A percentile compares a stretch with the other conserved stretches of the same genome.
Conservation (phyloP, 2,888 invertebrate species). For the Andricus curvator region DNA sequence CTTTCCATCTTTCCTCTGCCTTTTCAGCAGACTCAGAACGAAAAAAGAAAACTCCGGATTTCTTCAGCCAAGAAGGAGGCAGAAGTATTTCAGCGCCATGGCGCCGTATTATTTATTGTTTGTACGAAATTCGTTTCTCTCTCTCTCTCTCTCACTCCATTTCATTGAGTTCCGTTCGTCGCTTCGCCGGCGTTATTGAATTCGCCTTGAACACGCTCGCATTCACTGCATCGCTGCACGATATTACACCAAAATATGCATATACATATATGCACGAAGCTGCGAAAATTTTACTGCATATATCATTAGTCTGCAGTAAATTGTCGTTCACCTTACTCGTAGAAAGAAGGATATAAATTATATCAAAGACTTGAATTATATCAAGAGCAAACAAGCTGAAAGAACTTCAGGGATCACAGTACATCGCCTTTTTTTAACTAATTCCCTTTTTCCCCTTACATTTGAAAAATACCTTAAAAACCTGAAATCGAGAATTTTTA, state of each 20-base stretch:
- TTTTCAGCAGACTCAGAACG: neutral
- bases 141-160: conserved; percentile 45
- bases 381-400: neutral
- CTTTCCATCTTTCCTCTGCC: neutral
- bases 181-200: conserved; percentile 55
- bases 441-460: too few species aligned
- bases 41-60: neutral
- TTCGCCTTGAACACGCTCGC: conserved; percentile 41
- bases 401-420: too few species aligned
- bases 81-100: conserved; percentile 18
- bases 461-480: too few species aligned
- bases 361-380: neutral
- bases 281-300: neutral
- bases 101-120: conserved; percentile 63
- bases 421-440: too few species aligned
- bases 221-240: neutral
- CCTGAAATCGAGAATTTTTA: too few species aligned
- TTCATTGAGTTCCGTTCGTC: conserved; percentile 12
- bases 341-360: neutral
- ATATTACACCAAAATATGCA: neutral
- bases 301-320: conserved; percentile 2
- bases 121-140: conserved; percentile 61
- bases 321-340: neutral
- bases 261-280: neutral
- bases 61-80: neutral